Evolutionary conservation across 2,797 vertebrate species (phyloP).

Genomic region (Gastrophryne carolinensis): DNA sequence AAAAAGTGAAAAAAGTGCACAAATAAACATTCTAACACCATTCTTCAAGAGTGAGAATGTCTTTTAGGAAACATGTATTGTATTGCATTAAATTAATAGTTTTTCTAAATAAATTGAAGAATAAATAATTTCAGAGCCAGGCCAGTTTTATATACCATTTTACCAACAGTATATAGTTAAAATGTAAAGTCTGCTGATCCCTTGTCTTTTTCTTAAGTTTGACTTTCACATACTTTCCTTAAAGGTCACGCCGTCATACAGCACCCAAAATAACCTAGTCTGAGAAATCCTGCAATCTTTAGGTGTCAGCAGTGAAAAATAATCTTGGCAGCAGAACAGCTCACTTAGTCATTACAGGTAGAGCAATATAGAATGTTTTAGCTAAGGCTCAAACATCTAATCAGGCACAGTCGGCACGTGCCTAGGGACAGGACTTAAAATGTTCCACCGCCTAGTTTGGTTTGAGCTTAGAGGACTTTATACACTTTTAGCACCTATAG

Average conservation of each 20-base stretch:
- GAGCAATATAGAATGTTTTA: neutral
- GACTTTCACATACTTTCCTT: slow-evolving; percentile 34
- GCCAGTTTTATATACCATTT: too few relatives aligned
- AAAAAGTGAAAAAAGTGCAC: too few relatives aligned
- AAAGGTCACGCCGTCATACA: slow-evolving; percentile 40
- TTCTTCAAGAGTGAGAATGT: too few relatives aligned
- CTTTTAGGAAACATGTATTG: too few relatives aligned
- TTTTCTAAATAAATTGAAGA: too few relatives aligned
- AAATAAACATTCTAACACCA: too few relatives aligned
- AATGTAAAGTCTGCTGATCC: neutral
- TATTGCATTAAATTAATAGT: too few relatives aligned
- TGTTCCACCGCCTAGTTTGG: too few relatives aligned
- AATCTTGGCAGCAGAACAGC: neutral
- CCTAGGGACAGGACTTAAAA: neutral
- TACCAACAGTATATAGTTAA: too few relatives aligned
- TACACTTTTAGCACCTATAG: too few relatives aligned
- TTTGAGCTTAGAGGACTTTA: too few relatives aligned
- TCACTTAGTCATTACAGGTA: neutral
- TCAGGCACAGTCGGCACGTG: neutral
- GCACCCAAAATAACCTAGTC: slow-evolving; percentile 51
- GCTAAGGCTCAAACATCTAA: neutral
- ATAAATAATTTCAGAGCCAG: too few relatives aligned
- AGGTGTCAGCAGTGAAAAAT: slow-evolving; percentile 47
- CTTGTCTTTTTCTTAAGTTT: slow-evolving; percentile 48
- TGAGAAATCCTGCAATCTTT: slow-evolving; percentile 49